Evolutionary conservation across 2,888 invertebrate species (phyloP), one percentile per base, ranked within the genome.

Genomic region (Eupithecia subfuscata): DNA sequence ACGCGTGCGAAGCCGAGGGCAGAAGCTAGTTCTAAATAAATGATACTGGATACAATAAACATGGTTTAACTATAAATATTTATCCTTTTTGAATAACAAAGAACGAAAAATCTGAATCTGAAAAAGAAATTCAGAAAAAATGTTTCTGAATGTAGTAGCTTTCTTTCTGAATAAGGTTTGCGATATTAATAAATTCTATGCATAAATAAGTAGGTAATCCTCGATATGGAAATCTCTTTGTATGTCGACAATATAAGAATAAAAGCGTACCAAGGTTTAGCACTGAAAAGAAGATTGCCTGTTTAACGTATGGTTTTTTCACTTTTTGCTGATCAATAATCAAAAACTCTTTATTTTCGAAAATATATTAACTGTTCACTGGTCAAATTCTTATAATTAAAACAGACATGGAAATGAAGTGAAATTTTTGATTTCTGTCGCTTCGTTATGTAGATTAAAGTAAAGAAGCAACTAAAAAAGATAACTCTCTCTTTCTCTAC

Each of bases 151-250:
- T 22, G 65, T 5, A 16, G 14, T 14, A 34, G 65, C 3, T n/a
- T 37, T 65, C 65, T 40, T 40, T 67, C 40, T 11, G 65, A 37
- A 67, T 37, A 67, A 37, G 40, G 37, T 69, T 37, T 67, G 65
- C 6, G n/a, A 37, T 37, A 67, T 12, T 67, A 67, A 65, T 65
- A n/a, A 60, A 70, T 70, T 56, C 60, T 60, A 70, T 70, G 43
- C 30, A 70, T 70, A 70, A 34, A 16, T 43, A 45, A 60, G 25
- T 60, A 25, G 60, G 60, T 60, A 25, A 60, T 60, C 5, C 12
- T 25, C 25, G 60, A 60, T 60, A 60, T 25, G 60, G 11, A 60
- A 60, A 60, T 56, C 1, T n/a, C 56, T 12, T 25, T 60, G 11
- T 60, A 14, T 25, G 6, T 60, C 22, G 60, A 60, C 14, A 56